Percentiles rank a stretch among this genome's conserved stretches.
phyloP scores from a whole-genome alignment of 2,113 vertebrate genomes.

The Sinocyclocheilus maitianheensis region DNA sequence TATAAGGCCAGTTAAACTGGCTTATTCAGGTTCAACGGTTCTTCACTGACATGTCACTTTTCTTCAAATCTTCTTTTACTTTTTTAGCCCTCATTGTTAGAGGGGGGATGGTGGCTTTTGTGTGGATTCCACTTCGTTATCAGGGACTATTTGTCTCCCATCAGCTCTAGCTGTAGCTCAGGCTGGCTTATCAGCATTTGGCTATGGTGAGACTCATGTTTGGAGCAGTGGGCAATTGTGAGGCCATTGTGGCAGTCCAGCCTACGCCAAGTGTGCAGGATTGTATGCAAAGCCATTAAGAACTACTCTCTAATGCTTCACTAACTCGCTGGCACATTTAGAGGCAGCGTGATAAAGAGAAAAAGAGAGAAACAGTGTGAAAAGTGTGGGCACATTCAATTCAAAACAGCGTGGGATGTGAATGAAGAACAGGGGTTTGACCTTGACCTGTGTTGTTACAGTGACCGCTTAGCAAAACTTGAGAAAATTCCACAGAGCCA shows the following conservation, averaged over 20 bases:
- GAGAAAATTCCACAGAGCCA: not conserved
- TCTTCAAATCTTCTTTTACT: constrained; percentile 8
- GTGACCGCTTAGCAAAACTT: not conserved
- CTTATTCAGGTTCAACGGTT: constrained; percentile 28
- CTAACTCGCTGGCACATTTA: constrained; percentile 9
- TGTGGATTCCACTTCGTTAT: not conserved
- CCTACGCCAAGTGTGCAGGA: constrained; percentile 17
- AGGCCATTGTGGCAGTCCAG: constrained; percentile 4
- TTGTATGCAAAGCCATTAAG: constrained; percentile 48
- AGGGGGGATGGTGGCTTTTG: not conserved
- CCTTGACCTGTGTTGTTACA: not conserved
- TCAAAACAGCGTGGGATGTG: constrained; percentile 30
- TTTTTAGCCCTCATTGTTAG: not conserved
- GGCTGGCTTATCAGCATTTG: constrained; percentile 44
- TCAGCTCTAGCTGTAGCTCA: not conserved
- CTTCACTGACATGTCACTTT: not conserved
- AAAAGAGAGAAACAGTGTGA: constrained; percentile 14
- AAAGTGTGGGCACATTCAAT: constrained; percentile 35
- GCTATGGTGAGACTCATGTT: constrained; percentile 28
- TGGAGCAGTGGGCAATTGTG: constrained; percentile 27
- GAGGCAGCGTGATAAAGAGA: constrained; percentile 25
- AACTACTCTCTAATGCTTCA: constrained; percentile 15
- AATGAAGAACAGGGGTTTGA: not conserved
- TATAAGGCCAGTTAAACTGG: constrained; percentile 24
- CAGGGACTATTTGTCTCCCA: not conserved